Evolutionary conservation across 2,113 vertebrate genomes (phyloP).

Genomic region (Progne subis): DNA sequence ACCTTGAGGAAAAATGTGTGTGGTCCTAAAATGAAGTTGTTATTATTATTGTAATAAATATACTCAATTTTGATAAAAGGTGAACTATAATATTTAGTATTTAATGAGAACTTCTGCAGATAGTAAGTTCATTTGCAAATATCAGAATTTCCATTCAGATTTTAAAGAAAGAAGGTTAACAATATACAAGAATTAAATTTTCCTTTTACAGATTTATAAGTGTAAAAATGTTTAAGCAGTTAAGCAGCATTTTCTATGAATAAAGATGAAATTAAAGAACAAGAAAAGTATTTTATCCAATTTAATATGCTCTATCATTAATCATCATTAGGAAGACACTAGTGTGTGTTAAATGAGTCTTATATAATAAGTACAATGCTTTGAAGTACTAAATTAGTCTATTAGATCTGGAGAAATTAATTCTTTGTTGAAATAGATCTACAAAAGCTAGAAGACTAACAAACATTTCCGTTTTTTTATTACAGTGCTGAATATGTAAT

Average conservation of each 20-base stretch:
- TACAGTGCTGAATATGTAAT: background rate
- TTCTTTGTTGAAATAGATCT: background rate
- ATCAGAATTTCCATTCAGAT: background rate
- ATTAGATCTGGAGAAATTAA: conserved; percentile 28
- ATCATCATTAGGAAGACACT: conserved; percentile 31
- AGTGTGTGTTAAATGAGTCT: background rate
- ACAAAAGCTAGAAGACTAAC: background rate
- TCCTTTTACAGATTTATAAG: conserved; percentile 1
- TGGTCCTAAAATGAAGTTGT: background rate
- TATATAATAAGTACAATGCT: conserved; percentile 33
- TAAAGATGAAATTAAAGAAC: conserved; percentile 49
- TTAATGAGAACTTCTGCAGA: background rate
- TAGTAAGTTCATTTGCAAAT: background rate
- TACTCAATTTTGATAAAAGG: background rate
- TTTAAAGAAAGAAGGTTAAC: background rate
- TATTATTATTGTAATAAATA: background rate
- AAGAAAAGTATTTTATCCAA: conserved; percentile 29
- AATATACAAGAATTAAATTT: background rate
- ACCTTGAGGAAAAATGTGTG: background rate
- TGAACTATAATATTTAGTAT: background rate
- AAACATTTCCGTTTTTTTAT: background rate
- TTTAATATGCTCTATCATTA: conserved; percentile 44
- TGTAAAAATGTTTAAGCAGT: conserved; percentile 29
- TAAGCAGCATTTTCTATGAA: conserved; percentile 33
- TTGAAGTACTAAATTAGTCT: conserved; percentile 40